Evolutionary conservation across 1,140 invertebrate genomes (phyloP), one percentile per base, ranked within the genome.

Genomic region (Pachypsylla venusta): DNA sequence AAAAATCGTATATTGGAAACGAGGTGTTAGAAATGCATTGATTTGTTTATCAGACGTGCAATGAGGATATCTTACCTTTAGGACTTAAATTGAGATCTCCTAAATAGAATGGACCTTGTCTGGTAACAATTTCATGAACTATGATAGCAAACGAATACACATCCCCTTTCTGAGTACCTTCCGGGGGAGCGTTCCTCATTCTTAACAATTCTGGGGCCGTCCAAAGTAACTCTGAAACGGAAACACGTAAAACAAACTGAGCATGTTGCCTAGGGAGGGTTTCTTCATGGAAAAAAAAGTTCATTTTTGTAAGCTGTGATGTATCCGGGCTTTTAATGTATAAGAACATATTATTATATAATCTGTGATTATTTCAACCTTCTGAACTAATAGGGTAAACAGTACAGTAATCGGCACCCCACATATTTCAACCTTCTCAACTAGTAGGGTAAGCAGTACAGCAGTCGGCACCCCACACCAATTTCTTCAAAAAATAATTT

Each of bases 71-170:
- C 56, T 76, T 70, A 83, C 85, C 86, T 76, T 81, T 79, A 1
- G 86, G 84, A 54, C 79, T 71, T 60, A 81, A 72, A 56, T 76
- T 71, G 27, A 74, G 71, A 40, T 82, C 74, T 53, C 82, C 83
- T 39, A 92, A 68, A 73, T 87, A 91, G 70, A 95, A 96, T 5
- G 85, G 84, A 24, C 93, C 94, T 70, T 87, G 84, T 60, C 89
- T 74, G 58, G 82, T 79, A 19, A 87, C 80, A 60, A 96, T 93
- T 74, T 97, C 93, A 67, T 96, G 90, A 61, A 93, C 81, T 62
- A 97, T 93, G 64, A 97, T 91, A n/a, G 80, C 89, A 69, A 95
- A 96, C 22, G 92, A 93, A 68, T 94, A 97, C 1, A 96, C 84
- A 70, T 98, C 93, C 0, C 84, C 92, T 71, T 90, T 93, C 66